phyloP scores from a whole-genome alignment of 2,888 invertebrate species.

The Heliconius aoede region DNA sequence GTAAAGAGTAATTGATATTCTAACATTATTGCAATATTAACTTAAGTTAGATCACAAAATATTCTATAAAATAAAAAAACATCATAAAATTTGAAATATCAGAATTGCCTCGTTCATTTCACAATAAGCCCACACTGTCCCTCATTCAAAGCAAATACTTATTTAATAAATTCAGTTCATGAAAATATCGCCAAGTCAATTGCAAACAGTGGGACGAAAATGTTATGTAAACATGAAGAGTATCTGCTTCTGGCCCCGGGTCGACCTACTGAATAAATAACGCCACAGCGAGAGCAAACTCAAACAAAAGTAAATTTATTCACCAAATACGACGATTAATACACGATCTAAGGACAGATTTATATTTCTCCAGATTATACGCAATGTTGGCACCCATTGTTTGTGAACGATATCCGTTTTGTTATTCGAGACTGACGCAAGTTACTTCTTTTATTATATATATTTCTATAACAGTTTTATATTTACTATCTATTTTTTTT shows the following conservation, averaged over 20 bases:
- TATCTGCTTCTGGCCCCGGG: slow-evolving; percentile 70
- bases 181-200: slow-evolving; percentile 68
- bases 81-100: neutral
- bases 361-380: slow-evolving; percentile 58
- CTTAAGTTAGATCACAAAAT: neutral
- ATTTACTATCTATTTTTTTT: neutral
- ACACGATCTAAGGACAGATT: slow-evolving; percentile 78
- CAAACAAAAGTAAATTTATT: slow-evolving; percentile 83
- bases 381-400: slow-evolving; percentile 35
- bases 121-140: slow-evolving; percentile 33
- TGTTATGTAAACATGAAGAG: slow-evolving; percentile 77
- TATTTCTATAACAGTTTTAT: neutral
- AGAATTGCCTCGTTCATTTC: slow-evolving; percentile 41
- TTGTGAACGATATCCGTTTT: slow-evolving; percentile 42
- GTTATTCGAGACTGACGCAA: slow-evolving; percentile 33
- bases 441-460: slow-evolving; percentile 10
- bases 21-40: neutral
- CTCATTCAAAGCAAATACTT: slow-evolving; percentile 49
- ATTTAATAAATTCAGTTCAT: slow-evolving; percentile 71
- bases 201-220: slow-evolving; percentile 68
- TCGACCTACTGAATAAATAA: slow-evolving; percentile 80
- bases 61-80: slow-evolving; percentile 10
- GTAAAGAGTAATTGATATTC: neutral
- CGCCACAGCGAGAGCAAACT: slow-evolving; percentile 75
- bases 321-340: slow-evolving; percentile 82